Percentiles rank a stretch among this genome's conserved stretches.
phyloP scores from a whole-genome alignment of 2,888 invertebrate species.

The Drosophila colorata region DNA sequence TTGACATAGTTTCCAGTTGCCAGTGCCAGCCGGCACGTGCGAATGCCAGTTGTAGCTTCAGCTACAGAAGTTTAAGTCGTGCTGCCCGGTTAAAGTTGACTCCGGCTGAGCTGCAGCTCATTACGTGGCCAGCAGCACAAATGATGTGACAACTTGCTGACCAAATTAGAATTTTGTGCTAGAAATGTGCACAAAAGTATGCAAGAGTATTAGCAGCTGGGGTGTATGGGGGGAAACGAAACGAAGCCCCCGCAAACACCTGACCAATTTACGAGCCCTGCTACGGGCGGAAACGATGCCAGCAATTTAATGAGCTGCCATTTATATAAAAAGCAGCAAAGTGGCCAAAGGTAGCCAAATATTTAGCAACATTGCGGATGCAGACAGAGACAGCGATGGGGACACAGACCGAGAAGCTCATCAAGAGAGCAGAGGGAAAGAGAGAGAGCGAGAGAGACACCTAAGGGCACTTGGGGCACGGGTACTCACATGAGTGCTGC shows the following conservation, averaged over 20 bases:
- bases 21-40: conserved; percentile 60
- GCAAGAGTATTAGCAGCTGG: conserved; percentile 6
- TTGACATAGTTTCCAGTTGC: conserved; percentile 65
- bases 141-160: conserved; percentile 71
- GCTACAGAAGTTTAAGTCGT: conserved; percentile 31
- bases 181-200: conserved; percentile 39
- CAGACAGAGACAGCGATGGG: conserved; percentile 18
- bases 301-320: conserved; percentile 81
- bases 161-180: conserved; percentile 69
- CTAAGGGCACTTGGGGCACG: conserved; percentile 42
- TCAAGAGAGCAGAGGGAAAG: neutral
- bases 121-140: conserved; percentile 75
- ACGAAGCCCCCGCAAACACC: conserved; percentile 33
- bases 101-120: conserved; percentile 70
- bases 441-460: conserved; percentile 14
- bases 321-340: conserved; percentile 75
- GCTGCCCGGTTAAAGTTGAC: conserved; percentile 39
- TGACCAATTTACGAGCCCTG: conserved; percentile 68
- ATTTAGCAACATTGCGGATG: conserved; percentile 69
- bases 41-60: conserved; percentile 45
- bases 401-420: conserved; percentile 3
- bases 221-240: neutral
- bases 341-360: conserved; percentile 75
- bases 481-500: conserved; percentile 56
- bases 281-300: conserved; percentile 59